A percentile compares a stretch with the other conserved stretches of the same genome.
phyloP scores from a whole-genome alignment of 2,888 invertebrate species.

The Macrophya alboannulata region DNA sequence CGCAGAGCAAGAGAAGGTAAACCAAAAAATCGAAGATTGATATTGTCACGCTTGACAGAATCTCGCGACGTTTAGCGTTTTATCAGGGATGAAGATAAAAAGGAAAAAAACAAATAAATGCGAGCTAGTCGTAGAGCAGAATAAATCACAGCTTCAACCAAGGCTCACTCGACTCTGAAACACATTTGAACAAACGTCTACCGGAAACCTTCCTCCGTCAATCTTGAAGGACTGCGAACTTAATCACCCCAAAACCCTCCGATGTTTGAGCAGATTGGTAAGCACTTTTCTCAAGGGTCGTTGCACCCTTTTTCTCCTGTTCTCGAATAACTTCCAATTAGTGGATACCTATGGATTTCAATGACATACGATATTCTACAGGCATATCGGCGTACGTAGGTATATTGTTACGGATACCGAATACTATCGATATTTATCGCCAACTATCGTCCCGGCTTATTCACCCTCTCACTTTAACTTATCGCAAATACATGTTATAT shows the following conservation, averaged over 20 bases:
- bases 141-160: background rate
- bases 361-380: conserved; percentile 3
- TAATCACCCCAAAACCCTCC: conserved; percentile 24
- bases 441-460: background rate
- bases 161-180: conserved; percentile 20
- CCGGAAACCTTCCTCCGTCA: conserved; percentile 11
- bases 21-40: background rate
- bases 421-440: background rate
- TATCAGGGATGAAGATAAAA: background rate
- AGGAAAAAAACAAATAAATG: background rate
- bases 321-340: conserved; percentile 32
- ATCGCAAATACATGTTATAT: background rate
- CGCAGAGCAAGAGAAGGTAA: background rate
- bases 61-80: background rate
- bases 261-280: conserved; percentile 20
- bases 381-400: background rate
- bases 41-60: background rate
- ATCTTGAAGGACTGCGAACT: conserved; percentile 2
- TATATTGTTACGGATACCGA: conserved; percentile 9
- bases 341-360: background rate
- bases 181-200: conserved; percentile 22
- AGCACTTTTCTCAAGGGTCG: conserved; percentile 21
- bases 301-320: background rate
- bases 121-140: conserved; percentile 6
- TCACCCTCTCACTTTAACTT: background rate